Evolutionary conservation across 2,888 invertebrate genomes (phyloP), one percentile per base, ranked within the genome.

Genomic region (Mesorhabditis belari): DNA sequence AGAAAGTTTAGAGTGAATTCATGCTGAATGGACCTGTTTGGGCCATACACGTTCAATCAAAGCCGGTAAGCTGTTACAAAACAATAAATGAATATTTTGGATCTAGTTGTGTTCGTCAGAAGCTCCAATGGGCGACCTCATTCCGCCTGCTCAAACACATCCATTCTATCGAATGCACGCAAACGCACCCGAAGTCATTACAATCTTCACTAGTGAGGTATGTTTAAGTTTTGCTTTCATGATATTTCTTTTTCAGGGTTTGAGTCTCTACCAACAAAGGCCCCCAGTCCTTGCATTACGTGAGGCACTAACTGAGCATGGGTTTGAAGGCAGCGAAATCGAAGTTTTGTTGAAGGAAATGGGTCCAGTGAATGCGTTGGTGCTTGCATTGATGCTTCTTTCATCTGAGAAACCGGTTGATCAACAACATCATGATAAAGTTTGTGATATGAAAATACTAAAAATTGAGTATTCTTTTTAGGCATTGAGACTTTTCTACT

Each of bases 211-310:
- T 3, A 60, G 49, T 6, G 54, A 49, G 17, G 60, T 60, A n/a
- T 49, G 49, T 35, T 3, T 3, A 3, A 4, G 17, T 5, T 4
- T 25, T 28, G n/a, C n/a, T n/a, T n/a, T n/a, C 44, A n/a, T 35
- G 44, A 17, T 35, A n/a, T 35, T n/a, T 60, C 58, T 50, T 28
- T 67, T 77, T 55, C 81, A 87, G 85, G 88, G 94, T 9, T 89
- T 90, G 17, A 89, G 90, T 77, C 87, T 93, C 67, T 86, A 92
- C 66, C 86, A 87, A 58, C 88, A 92, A 78, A 86, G 90, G 35
- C 87, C 91, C 53, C 92, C 94, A 3, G 89, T 91, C 0, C 94
- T 95, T 82, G 86, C 93, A 67, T 84, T 96, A 62, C 86, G 89
- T 9, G 88, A 91, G 67, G 84, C 95, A n/a, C 0, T 93, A 92